Percentiles rank a stretch among this genome's conserved stretches.
phyloP scores from a whole-genome alignment of 2,888 invertebrate genomes.

The Uloborus plumipes region DNA sequence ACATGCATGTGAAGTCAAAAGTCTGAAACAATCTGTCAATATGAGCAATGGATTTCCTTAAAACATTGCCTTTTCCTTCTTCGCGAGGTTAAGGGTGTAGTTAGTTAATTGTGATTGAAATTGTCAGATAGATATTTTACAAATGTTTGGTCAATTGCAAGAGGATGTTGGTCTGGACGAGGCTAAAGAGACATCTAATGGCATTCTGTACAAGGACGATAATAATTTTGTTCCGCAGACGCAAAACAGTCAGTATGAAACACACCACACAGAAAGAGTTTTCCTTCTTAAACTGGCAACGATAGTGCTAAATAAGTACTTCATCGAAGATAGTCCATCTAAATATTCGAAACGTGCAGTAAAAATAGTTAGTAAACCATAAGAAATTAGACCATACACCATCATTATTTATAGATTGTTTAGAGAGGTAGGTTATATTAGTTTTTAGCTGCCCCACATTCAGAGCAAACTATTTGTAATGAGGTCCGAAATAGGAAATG shows the following conservation, averaged over 20 bases:
- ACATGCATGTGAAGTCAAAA: too few relatives aligned
- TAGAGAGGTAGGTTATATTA: slow-evolving; percentile 62
- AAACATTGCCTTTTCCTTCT: too few relatives aligned
- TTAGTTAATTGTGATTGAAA: too few relatives aligned
- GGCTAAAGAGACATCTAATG: slow-evolving; percentile 44
- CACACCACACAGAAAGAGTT: slow-evolving; percentile 56
- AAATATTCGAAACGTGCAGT: slow-evolving; percentile 63
- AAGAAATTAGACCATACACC: slow-evolving; percentile 62
- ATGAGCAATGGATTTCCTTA: too few relatives aligned
- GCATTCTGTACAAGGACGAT: slow-evolving; percentile 57
- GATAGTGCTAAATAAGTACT: slow-evolving; percentile 59
- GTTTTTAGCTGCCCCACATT: slow-evolving; percentile 51
- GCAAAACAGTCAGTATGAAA: slow-evolving; percentile 57
- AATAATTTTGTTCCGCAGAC: slow-evolving; percentile 58
- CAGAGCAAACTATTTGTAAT: slow-evolving; percentile 58
- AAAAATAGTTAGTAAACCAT: slow-evolving; percentile 63
- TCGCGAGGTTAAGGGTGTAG: too few relatives aligned
- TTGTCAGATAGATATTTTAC: too few relatives aligned
- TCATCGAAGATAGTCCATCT: slow-evolving; percentile 62
- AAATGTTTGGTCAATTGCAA: too few relatives aligned
- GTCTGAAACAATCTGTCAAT: too few relatives aligned
- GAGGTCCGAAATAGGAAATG: slow-evolving; percentile 63
- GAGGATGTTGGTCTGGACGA: too few relatives aligned
- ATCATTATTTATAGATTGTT: slow-evolving; percentile 64
- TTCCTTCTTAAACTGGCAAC: slow-evolving; percentile 48